Evolutionary conservation across 2,113 vertebrate genomes (phyloP), one percentile per base, ranked within the genome.

Genomic region (Microtus richardsoni): DNA sequence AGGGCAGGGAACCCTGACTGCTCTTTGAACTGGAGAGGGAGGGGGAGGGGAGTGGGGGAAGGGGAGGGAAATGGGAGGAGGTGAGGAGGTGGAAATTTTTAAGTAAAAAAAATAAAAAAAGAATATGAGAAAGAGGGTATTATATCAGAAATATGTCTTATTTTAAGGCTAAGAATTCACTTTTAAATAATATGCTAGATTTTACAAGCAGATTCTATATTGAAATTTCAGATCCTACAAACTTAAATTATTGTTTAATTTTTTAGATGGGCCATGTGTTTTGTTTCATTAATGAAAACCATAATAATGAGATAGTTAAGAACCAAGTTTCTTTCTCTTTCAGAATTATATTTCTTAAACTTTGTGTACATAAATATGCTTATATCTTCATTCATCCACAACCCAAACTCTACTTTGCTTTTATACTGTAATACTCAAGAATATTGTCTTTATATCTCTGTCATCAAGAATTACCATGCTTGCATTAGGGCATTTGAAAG

Each of bases 261-360:
- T 77, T 12, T 64, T 64, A 83, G 13, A 52, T 87, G 22, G 41
- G 3, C 13, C 66, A 21, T 47, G 62, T 7, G 2, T 62, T 82
- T 87, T 77, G 22, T 88, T 44, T n/a, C 54, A 60, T 28, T 71
- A 91, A 54, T 41, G 11, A 39, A 52, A 77, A 44, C 4, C 30
- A 36, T 9, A 58, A 62, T 41, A 26, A 66, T 71, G 21, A 19
- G 36, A 83, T 93, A 87, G 68, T 16, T 62, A 73, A 62, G 49
- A 88, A 47, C n/a, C 8, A 14, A 60, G 54, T 41, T 82, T 62
- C 22, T 84, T 95, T 89, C 16, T 92, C 8, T 92, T 89, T 92
- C 49, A 54, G 8, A 94, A 66, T 54, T 74, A 74, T 75, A 41
- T 44, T n/a, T 90, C 33, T 85, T 91, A 68, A 80, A 41, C 5